Base-by-base conservation (phyloP, 2,888 invertebrate genomes). In the Miltochrista miniata region DNA sequence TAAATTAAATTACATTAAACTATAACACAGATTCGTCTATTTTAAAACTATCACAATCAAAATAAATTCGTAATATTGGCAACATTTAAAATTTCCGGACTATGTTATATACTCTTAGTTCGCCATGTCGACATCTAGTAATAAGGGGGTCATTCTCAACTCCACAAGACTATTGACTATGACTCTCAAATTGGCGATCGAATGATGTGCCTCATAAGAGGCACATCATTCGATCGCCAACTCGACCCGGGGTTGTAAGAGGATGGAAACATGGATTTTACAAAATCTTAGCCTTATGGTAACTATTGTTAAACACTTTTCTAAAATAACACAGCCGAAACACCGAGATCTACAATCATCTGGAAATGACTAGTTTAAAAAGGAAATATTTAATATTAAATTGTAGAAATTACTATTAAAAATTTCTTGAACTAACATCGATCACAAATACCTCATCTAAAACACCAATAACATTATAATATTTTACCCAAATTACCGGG, bases 311-410 rank as follows among this genome's bases (percentile, higher is more conserved):
- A 43, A 51, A 31, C 8, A 31, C 11, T 7, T 31, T 31, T 7
- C 62, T 76, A 81, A 70, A 66, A 68, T 71, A 81, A 85, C 89
- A 89, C 89, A 90, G 89, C 89, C 89, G 60, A 77, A 77, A 85
- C 74, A 81, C 68, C 70, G 87, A 88, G 87, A 89, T 87, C 86
- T 77, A 79, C 58, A 51, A 57, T 61, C 66, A 67, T 51, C 70
- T 31, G 31, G 52, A 69, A 71, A 72, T 79, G 79, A 81, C 77
- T 80, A 81, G 79, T 66, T 69, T 51, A 43, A 57, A 59, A 53
- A 63, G 48, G 61, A 14, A 55, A 54, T 47, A 47, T 59, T 56
- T 59, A 51, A 59, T 52, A 54, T 14, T 45, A 43, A 50, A 59
- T 51, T n/a, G n/a, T n/a, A n/a, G n/a, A n/a, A n/a, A n/a, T n/a